A percentile compares a stretch with the other conserved stretches of the same genome.
Conservation (phyloP, 2,888 invertebrate genomes). For the Acleris literana region DNA sequence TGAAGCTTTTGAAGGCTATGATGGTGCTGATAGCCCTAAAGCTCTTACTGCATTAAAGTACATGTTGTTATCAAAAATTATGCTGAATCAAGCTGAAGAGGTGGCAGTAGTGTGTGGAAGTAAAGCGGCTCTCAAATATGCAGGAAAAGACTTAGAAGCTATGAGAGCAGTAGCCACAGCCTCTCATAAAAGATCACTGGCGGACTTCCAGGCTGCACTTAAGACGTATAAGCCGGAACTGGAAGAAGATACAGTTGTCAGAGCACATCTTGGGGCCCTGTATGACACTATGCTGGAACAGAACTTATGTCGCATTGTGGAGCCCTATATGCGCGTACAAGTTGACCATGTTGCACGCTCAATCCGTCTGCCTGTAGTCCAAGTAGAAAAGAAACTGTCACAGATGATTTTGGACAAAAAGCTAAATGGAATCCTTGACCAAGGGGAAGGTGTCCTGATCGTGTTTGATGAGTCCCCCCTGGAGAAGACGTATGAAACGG, state of each 20-base stretch:
- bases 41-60: conserved; percentile 98
- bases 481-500: conserved; percentile 98
- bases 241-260: conserved; percentile 97
- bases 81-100: conserved; percentile 98
- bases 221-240: conserved; percentile 94
- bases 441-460: conserved; percentile 98
- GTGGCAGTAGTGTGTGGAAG: conserved; percentile 97
- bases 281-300: conserved; percentile 99
- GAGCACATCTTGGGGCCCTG: conserved; percentile 97
- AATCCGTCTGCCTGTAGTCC: conserved; percentile 93
- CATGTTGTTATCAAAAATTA: conserved; percentile 99
- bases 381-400: conserved; percentile 99
- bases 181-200: conserved; percentile 97
- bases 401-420: conserved; percentile 99
- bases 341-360: conserved; percentile 95
- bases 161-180: conserved; percentile 99
- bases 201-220: conserved; percentile 96
- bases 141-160: conserved; percentile 97
- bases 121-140: conserved; percentile 98
- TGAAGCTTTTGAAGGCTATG: conserved; percentile 99
- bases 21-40: conserved; percentile 95
- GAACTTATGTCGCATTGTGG: conserved; percentile 98
- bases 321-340: conserved; percentile 99
- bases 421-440: conserved; percentile 98
- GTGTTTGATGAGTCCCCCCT: conserved; percentile 97